phyloP scores from a whole-genome alignment of 2,113 vertebrate genomes.

The Grammomys surdaster region DNA sequence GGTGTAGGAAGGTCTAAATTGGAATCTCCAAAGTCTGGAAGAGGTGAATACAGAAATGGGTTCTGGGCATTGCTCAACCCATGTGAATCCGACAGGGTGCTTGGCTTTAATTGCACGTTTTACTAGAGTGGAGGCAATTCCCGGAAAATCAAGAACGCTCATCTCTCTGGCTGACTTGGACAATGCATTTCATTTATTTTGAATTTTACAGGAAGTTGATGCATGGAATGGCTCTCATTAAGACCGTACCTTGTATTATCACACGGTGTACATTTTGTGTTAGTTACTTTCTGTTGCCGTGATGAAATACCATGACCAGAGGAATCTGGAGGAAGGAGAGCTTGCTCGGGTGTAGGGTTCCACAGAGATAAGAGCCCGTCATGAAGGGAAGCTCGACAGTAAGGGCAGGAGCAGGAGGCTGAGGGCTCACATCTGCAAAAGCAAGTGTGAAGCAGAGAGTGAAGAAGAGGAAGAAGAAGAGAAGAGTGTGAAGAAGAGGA shows the following conservation, averaged over 20 bases:
- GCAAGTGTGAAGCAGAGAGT: not conserved
- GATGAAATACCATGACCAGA: too few species aligned
- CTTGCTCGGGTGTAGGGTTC: not conserved
- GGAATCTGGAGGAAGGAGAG: not conserved
- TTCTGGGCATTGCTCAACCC: constrained; percentile 16
- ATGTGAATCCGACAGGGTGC: not conserved
- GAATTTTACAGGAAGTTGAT: not conserved
- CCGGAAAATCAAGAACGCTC: not conserved
- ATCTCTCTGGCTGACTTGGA: not conserved
- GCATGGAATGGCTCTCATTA: not conserved
- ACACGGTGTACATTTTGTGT: not conserved
- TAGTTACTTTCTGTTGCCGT: not conserved
- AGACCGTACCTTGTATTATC: accelerated
- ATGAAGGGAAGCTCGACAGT: accelerated
- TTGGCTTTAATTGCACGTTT: not conserved
- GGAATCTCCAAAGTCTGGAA: constrained; percentile 43
- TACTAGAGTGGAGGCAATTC: not conserved
- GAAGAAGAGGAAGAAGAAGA: too few species aligned
- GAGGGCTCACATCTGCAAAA: not conserved
- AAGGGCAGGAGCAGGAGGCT: not conserved
- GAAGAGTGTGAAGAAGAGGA: too few species aligned
- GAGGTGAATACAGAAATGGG: constrained; percentile 41
- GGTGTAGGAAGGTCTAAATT: constrained; percentile 78
- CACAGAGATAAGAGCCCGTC: not conserved
- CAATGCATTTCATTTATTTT: not conserved